phyloP scores from a whole-genome alignment of 1,140 invertebrate genomes.

The Monomorium pharaonis region DNA sequence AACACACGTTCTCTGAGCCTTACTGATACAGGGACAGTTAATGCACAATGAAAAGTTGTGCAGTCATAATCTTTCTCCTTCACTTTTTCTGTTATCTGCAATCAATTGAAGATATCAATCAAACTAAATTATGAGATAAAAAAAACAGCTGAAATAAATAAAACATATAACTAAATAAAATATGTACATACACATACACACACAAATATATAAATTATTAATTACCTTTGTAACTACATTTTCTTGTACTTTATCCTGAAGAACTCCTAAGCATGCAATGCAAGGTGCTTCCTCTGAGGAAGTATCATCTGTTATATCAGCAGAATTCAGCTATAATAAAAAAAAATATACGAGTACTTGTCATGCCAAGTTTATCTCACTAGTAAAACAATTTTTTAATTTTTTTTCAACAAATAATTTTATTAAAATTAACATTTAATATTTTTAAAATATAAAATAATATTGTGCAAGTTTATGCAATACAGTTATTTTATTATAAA shows the following conservation, averaged over 20 bases:
- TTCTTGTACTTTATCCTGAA: conserved; percentile 85
- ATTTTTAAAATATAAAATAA: neutral
- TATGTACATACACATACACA: neutral
- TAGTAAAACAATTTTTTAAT: neutral
- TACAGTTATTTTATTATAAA: conserved; percentile 3
- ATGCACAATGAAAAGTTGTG: conserved; percentile 83
- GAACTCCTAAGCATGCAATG: conserved; percentile 87
- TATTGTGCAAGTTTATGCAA: neutral
- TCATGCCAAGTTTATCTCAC: neutral
- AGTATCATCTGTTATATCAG: conserved; percentile 60
- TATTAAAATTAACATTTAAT: neutral
- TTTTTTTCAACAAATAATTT: neutral
- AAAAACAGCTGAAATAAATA: too few relatives aligned
- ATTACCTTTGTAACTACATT: conserved; percentile 82
- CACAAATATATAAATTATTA: neutral
- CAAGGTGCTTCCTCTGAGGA: conserved; percentile 83
- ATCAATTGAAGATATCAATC: conserved; percentile 9
- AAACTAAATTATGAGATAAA: neutral
- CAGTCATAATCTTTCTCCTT: conserved; percentile 81
- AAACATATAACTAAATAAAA: conserved; percentile 30
- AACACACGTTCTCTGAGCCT: conserved; percentile 84
- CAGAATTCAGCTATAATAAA: conserved; percentile 74
- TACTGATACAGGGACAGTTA: conserved; percentile 84
- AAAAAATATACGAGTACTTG: neutral
- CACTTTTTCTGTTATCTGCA: conserved; percentile 80